Percentiles rank a stretch among this genome's conserved stretches.
phyloP scores from a whole-genome alignment of 2,113 vertebrate species.

The Zosterops borbonicus region DNA sequence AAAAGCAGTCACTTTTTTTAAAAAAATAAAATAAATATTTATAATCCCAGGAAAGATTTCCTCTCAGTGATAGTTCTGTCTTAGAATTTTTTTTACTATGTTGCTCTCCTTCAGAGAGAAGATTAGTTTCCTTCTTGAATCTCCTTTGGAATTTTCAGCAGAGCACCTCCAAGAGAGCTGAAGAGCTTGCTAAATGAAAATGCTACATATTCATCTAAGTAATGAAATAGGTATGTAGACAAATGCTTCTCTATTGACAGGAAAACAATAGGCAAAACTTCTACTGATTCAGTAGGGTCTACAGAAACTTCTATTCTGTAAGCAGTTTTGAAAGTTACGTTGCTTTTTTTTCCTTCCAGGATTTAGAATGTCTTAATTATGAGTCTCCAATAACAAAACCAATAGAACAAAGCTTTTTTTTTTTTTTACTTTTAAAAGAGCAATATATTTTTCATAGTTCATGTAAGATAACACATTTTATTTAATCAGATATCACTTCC shows the following conservation, averaged over 20 bases:
- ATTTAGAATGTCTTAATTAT: background rate
- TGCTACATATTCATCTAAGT: background rate
- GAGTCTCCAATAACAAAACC: background rate
- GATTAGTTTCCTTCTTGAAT: background rate
- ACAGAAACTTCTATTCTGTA: background rate
- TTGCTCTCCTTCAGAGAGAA: background rate
- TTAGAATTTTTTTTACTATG: background rate
- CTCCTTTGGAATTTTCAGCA: background rate
- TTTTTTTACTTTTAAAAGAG: constrained; percentile 3
- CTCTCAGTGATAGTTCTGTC: background rate
- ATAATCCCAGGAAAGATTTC: background rate
- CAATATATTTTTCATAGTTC: constrained; percentile 55
- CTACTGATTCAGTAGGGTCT: background rate
- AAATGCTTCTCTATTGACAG: background rate
- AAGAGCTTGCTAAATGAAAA: constrained; percentile 12
- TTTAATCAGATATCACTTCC: constrained; percentile 31
- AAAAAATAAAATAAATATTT: background rate
- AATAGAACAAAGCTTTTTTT: background rate
- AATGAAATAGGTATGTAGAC: background rate
- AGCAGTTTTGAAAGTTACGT: background rate
- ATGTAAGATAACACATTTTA: constrained; percentile 30
- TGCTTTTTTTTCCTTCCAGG: background rate
- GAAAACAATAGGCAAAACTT: background rate
- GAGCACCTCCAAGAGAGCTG: background rate
- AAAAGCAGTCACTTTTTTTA: background rate